Evolutionary conservation across 2,113 vertebrate species (phyloP), one percentile per base, ranked within the genome.

Genomic region (Myrmecobius fasciatus): DNA sequence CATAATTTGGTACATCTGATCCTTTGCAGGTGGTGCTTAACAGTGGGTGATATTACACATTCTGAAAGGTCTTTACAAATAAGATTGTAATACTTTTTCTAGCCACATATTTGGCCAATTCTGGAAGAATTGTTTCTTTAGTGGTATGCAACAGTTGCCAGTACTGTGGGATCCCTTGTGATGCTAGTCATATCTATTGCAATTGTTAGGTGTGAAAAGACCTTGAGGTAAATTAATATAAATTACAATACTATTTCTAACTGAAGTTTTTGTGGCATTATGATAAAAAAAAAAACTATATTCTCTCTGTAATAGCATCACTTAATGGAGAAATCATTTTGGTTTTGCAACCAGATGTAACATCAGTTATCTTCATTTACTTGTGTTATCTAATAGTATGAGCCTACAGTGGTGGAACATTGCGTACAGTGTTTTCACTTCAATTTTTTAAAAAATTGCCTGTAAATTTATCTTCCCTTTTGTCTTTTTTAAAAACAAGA

Each of bases 1-100:
- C 90, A 94, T 47, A 0, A 96, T 49, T 47, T 95, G 52, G 56
- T 91, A 52, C 93, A 95, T 90, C 67, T 8, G 51, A 48, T 97
- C 96, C 96, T 9, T 60, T 47, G 49, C 12, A 17, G 89, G n/a
- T 46, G 20, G 52, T 93, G 1, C 56, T 93, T 1, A 25, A 46
- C 5, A 36, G 46, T 31, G 49, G n/a, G 10, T 88, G 94, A 94
- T 91, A 89, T 36, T 92, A 51, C 53, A 75, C 9, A 52, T 56
- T 8, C 67, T 28, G 53, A 46, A 91, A 3, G 91, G 93, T 91
- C 88, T 96, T 54, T 31, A 2, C 92, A 92, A 28, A 83, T 31
- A 2, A 2, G 2, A 12, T 83, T 7, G 0, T 22, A 52, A 83
- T 75, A 20, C 91, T 91, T 49, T 0, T 0, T 56, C 89, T 89